A percentile compares a stretch with the other conserved stretches of the same genome.
These are phyloP conservation scores for Diachrysia chrysitis DNA, from an alignment of 2,888 invertebrate species.

Conservation along the genomic window DNA sequence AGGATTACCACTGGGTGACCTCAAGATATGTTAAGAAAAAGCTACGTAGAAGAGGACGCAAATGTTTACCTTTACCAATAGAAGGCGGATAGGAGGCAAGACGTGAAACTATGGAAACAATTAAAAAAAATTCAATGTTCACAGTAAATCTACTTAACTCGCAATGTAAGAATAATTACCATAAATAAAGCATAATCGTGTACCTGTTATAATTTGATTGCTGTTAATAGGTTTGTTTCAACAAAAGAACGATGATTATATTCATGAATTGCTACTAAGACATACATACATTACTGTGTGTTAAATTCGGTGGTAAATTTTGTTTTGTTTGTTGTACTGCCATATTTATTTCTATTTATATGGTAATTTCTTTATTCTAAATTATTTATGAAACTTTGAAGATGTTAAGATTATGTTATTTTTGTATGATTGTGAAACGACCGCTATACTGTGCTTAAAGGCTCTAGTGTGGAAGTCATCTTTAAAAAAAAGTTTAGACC, in stretches of 20 bases:
- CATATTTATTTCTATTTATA: slow-evolving; percentile 38
- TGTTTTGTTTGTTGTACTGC: slow-evolving; percentile 26
- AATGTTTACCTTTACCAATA: no score
- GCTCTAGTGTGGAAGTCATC: no score
- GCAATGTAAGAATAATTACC: slow-evolving; percentile 69
- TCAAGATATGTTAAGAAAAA: no score
- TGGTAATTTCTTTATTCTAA: slow-evolving; percentile 27
- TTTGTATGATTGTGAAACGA: no score
- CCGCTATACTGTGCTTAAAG: no score
- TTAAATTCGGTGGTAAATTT: slow-evolving; percentile 29
- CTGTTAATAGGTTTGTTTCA: slow-evolving; percentile 67
- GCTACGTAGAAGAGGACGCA: no score
- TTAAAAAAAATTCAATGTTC: slow-evolving; percentile 63
- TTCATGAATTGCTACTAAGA: slow-evolving; percentile 33
- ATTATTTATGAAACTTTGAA: neutral
- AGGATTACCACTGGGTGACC: no score
- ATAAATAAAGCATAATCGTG: slow-evolving; percentile 72
- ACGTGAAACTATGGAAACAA: slow-evolving; percentile 57
- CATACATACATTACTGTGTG: slow-evolving; percentile 28
- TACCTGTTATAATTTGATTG: slow-evolving; percentile 72
- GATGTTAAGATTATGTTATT: no score
- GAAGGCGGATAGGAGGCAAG: no score
- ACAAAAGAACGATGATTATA: slow-evolving; percentile 50
- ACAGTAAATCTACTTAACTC: slow-evolving; percentile 70
- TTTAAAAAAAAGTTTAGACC: no score